These are phyloP conservation scores for Sitodiplosis mosellana DNA, from an alignment of 1,140 invertebrate genomes.

Conservation along the genomic window DNA sequence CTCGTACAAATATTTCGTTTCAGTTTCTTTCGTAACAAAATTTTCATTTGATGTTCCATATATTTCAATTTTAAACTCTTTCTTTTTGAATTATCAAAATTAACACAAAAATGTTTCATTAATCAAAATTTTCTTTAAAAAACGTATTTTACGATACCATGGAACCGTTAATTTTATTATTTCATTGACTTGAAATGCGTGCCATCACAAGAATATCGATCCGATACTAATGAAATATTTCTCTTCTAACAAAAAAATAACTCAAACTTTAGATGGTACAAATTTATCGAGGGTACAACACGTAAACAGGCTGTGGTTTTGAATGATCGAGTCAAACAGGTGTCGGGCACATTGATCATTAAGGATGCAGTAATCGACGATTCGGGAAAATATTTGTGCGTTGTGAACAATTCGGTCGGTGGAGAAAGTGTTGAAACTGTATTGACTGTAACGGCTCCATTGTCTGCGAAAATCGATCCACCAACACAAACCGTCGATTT, in stretches of 20 bases:
- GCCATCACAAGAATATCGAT: not conserved
- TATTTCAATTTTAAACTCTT: too few species aligned
- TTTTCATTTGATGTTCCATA: too few species aligned
- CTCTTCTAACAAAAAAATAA: not conserved
- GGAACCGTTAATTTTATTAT: slow-evolving; percentile 10
- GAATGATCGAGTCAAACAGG: slow-evolving; percentile 75
- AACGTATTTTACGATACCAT: too few species aligned
- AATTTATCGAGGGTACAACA: slow-evolving; percentile 69
- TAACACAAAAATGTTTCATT: too few species aligned
- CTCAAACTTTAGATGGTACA: slow-evolving; percentile 73
- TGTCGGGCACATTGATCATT: slow-evolving; percentile 86
- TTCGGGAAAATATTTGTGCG: slow-evolving; percentile 84
- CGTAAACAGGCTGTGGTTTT: slow-evolving; percentile 67
- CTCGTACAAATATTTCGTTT: too few species aligned
- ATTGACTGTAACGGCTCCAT: slow-evolving; percentile 75
- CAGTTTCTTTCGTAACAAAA: too few species aligned
- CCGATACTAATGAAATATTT: too few species aligned
- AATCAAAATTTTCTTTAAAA: too few species aligned
- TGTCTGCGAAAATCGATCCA: slow-evolving; percentile 74
- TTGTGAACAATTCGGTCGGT: slow-evolving; percentile 85
- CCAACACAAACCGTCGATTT: slow-evolving; percentile 82
- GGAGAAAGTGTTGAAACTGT: slow-evolving; percentile 84
- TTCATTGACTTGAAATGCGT: not conserved
- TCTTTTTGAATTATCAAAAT: too few species aligned
- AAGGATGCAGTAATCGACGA: slow-evolving; percentile 77